These are phyloP conservation scores for Corydoras sp. DNA, from an alignment of 2,113 vertebrate genomes.

Conservation along the genomic window DNA sequence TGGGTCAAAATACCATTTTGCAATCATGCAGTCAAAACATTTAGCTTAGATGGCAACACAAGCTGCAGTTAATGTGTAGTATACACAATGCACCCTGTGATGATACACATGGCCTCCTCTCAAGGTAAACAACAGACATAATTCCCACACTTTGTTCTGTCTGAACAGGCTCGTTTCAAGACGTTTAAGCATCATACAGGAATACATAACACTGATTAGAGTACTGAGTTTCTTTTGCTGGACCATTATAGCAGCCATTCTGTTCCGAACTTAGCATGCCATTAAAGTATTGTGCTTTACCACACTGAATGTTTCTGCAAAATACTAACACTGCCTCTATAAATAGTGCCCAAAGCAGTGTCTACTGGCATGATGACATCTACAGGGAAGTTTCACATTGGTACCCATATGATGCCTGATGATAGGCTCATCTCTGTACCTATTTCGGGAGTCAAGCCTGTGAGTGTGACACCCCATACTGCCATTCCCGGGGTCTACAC, in stretches of 20 bases:
- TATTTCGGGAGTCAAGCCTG: conserved; percentile 36
- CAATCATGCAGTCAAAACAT: not conserved
- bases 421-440: conserved; percentile 31
- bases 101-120: conserved; percentile 12
- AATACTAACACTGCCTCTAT: conserved; percentile 38
- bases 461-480: conserved; percentile 26
- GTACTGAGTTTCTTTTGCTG: conserved; percentile 6
- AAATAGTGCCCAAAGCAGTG: conserved; percentile 54
- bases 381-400: conserved; percentile 47
- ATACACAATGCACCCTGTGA: not conserved
- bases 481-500: conserved; percentile 44
- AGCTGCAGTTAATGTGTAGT: conserved; percentile 1
- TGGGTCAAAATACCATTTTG: not conserved
- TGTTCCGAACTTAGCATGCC: conserved; percentile 37
- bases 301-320: conserved; percentile 35
- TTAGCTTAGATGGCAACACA: not conserved
- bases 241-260: conserved; percentile 28
- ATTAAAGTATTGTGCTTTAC: conserved; percentile 33
- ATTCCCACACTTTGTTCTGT: not conserved
- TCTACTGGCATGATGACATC: conserved; percentile 29
- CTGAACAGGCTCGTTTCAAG: not conserved
- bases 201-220: conserved; percentile 1
- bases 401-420: conserved; percentile 37
- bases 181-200: not conserved
- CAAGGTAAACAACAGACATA: conserved; percentile 3